A percentile compares a stretch with the other conserved stretches of the same genome.
Evolutionary conservation across 1,140 invertebrate species (phyloP).

Genomic region (Cyclina sinensis): DNA sequence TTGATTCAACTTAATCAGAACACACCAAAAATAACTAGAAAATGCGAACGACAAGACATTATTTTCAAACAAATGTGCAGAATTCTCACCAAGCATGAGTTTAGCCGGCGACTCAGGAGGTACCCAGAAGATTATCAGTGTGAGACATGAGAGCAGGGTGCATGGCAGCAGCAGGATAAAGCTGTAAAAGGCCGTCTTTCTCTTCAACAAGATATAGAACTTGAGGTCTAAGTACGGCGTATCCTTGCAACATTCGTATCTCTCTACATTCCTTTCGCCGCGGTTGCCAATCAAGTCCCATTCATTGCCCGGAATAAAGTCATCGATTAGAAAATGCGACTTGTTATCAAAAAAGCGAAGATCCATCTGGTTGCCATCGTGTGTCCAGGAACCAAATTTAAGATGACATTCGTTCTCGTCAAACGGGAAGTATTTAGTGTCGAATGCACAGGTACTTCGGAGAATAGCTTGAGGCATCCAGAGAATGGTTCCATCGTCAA

Average conservation of each 20-base stretch:
- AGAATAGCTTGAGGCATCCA: constrained; percentile 99
- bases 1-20: neutral
- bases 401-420: constrained; percentile 85
- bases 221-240: constrained; percentile 85
- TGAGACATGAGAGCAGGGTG: constrained; percentile 85
- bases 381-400: constrained; percentile 87
- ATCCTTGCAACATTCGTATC: constrained; percentile 86
- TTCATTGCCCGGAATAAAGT: constrained; percentile 86
- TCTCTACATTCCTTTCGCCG: constrained; percentile 77
- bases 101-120: constrained; percentile 87
- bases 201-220: constrained; percentile 82
- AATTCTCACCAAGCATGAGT: constrained; percentile 84
- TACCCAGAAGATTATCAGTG: constrained; percentile 87
- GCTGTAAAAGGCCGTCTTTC: constrained; percentile 86
- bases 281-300: constrained; percentile 83
- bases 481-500: constrained; percentile 96
- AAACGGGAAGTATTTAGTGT: constrained; percentile 88
- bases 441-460: constrained; percentile 95
- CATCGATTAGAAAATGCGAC: constrained; percentile 77
- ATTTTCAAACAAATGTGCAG: neutral
- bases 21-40: neutral
- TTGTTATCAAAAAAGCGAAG: constrained; percentile 82
- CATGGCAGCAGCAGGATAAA: constrained; percentile 86
- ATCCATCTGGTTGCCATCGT: constrained; percentile 85
- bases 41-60: neutral